Base-by-base conservation (phyloP, 2,888 invertebrate genomes). In the Sarcophaga caerulescens region DNA sequence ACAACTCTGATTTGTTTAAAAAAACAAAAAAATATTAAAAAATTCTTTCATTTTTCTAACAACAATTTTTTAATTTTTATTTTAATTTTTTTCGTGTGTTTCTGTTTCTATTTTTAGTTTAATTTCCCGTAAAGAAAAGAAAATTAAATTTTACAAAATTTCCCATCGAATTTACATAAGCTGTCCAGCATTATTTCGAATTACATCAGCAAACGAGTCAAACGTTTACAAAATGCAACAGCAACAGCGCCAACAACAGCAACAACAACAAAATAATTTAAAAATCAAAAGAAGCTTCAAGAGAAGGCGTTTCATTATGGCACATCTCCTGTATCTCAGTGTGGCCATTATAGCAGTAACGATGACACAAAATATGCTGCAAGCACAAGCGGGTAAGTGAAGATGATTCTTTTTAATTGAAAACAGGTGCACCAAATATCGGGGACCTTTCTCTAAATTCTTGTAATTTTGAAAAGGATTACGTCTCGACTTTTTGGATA, bases 241-340 rank as follows among this genome's bases (percentile, higher is more conserved):
- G 77, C 81, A 75, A 57, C 80, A 74, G n/a, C 81, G 81, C 73
- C 81, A 70, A 62, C 80, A 84, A 80, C 76, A 75, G 57, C 81
- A 70, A 63, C 80, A 84, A 80, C 76, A 75, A 63, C 77, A 74
- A 65, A 78, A 83, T 81, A 23, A 60, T 10, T 75, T 78, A 75
- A 81, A 81, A 23, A 84, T 65, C 70, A 74, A 84, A 71, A 74
- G 81, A 78, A 84, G 84, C 70, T 86, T 86, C 11, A 86, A 86
- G 77, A 86, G 84, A 86, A 86, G 86, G 86, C 86, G 86, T 21
- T 66, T 78, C 75, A 35, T 35, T 35, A 75, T 81, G 75, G 75
- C 23, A 12, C 65, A 75, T 69, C 12, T 77, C 11, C 1, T 35
- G 52, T 63, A 17, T 21, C 17, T 78, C 63, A 84, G 70, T 65